Percentiles rank a stretch among this genome's conserved stretches.
phyloP scores from a whole-genome alignment of 1,140 invertebrate species.

The Mya arenaria region DNA sequence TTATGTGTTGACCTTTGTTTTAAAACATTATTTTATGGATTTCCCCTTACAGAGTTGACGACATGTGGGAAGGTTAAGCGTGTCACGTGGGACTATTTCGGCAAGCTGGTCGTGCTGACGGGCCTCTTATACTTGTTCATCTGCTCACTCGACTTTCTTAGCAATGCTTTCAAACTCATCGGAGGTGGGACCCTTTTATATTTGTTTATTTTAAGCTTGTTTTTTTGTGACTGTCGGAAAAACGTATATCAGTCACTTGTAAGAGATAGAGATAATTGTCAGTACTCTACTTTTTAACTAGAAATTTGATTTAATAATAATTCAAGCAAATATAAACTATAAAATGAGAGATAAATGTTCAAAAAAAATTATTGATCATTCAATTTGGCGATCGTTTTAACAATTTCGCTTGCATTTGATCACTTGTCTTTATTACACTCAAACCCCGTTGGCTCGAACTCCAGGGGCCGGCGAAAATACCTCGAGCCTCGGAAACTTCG shows the following conservation, averaged over 20 bases:
- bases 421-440: no score
- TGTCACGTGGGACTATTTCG: slow-evolving; percentile 37
- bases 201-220: no score
- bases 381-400: background rate
- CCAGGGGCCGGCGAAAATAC: no score
- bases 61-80: slow-evolving; percentile 34
- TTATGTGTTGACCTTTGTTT: background rate
- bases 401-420: no score
- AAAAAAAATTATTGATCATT: background rate
- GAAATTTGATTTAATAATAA: no score
- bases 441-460: no score
- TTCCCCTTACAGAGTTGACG: slow-evolving; percentile 14
- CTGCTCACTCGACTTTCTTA: slow-evolving; percentile 84
- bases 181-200: slow-evolving; percentile 83
- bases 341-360: background rate
- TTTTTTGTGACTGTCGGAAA: no score
- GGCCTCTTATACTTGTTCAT: slow-evolving; percentile 84
- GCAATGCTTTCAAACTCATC: slow-evolving; percentile 83
- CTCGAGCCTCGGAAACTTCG: no score
- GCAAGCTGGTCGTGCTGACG: slow-evolving; percentile 77
- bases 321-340: background rate
- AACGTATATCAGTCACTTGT: no score
- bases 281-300: no score
- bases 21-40: background rate
- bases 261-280: no score